Evolutionary conservation across 2,888 invertebrate genomes (phyloP).

Genomic region (Gisinianus flammeolus): DNA sequence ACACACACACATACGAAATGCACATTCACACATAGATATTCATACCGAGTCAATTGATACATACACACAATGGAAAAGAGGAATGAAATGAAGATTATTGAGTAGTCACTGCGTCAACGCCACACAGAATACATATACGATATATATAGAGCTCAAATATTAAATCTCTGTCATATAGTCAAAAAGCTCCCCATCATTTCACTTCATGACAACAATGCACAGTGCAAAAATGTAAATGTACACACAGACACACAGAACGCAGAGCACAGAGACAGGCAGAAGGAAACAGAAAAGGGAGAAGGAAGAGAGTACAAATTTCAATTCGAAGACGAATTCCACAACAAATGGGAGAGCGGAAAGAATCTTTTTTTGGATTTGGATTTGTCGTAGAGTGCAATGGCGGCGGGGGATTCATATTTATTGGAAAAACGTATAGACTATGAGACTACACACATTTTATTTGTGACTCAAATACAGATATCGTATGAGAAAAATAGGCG

Average conservation of each 20-base stretch:
- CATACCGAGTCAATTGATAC: neutral
- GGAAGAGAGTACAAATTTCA: no score
- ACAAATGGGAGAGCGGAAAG: no score
- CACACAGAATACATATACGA: conserved; percentile 13
- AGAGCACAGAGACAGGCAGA: neutral
- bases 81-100: neutral
- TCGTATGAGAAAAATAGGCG: conserved; percentile 3
- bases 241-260: no score
- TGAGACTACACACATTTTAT: neutral
- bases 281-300: neutral
- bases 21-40: neutral
- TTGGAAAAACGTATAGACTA: neutral
- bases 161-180: neutral
- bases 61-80: neutral
- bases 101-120: neutral
- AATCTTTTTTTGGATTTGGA: no score
- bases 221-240: no score
- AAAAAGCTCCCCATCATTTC: neutral
- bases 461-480: neutral
- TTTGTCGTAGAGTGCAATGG: neutral
- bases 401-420: conserved; percentile 15
- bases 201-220: neutral
- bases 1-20: neutral
- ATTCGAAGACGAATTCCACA: no score
- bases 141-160: neutral